These are phyloP conservation scores for Helarctos malayanus DNA, from an alignment of 2,797 vertebrate species.

Conservation along the genomic window DNA sequence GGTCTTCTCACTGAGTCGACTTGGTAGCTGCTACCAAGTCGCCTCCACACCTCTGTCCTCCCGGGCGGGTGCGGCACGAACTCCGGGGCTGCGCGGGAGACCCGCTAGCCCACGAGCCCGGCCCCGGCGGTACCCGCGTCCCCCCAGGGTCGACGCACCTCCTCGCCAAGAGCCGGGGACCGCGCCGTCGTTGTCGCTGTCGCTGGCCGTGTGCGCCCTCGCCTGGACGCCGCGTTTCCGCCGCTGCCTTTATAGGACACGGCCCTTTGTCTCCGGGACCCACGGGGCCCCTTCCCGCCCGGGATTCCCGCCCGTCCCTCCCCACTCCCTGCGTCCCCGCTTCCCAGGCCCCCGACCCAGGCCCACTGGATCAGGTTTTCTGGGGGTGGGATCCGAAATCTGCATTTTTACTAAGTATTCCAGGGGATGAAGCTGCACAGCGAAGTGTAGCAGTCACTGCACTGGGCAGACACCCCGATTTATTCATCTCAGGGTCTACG, in stretches of 20 bases:
- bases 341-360: not conserved
- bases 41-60: not conserved
- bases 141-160: conserved; percentile 44
- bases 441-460: not conserved
- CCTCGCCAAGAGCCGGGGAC: not conserved
- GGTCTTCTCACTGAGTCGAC: not conserved
- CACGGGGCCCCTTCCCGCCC: not conserved
- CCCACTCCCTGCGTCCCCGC: not conserved
- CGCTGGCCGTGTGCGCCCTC: conserved; percentile 45
- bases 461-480: not conserved
- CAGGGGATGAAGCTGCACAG: not conserved
- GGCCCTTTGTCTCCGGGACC: conserved; percentile 60
- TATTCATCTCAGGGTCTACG: not conserved
- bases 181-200: not conserved
- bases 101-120: not conserved
- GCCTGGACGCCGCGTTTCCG: not conserved
- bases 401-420: not conserved
- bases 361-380: not conserved
- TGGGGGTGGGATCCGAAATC: no score
- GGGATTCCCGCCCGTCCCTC: not conserved
- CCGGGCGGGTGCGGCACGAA: fast-evolving
- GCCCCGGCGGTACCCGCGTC: not conserved
- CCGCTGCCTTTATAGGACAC: conserved; percentile 75
- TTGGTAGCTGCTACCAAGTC: not conserved
- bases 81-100: not conserved